Evolutionary conservation across 2,113 vertebrate genomes (phyloP), one percentile per base, ranked within the genome.

Genomic region (Colossoma macropomum): DNA sequence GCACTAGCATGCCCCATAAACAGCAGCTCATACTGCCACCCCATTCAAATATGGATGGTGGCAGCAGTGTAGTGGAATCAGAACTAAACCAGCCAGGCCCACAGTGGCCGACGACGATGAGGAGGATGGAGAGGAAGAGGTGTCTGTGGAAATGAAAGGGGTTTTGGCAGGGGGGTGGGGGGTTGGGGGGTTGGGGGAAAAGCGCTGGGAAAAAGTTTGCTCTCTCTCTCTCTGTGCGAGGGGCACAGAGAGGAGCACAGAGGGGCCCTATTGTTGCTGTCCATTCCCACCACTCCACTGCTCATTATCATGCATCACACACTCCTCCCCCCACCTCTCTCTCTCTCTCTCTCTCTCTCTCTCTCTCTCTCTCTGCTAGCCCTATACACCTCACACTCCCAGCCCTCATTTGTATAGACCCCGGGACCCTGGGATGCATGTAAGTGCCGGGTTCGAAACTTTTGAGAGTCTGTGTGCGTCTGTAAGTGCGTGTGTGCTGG

Each of bases 291-390:
- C 91, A 94, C 92, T 94, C 92, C 85, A 89, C 82, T 56, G 83
- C 91, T 94, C 92, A 96, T 96, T 96, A 95, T 91, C 93, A 96
- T 96, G 95, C 95, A 90, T 90, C 89, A 91, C 95, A 94, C 92
- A 92, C 91, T 92, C 92, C 93, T 92, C 92, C 92, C 92, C 92
- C 91, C 90, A 89, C 90, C 90, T 80, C 83, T 87, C 87, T 32
- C 70, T 73, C 93, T 91, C 90, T 89, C 89, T 92, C 93, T 90
- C 91, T 91, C 92, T 92, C 90, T 88, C 89, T 92, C 92, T 91
- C 91, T 91, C 59, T 62, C 93, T 92, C 90, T 90, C 89, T 92
- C 93, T 90, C 90, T 91, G 91, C 92, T 90, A 91, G 89, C 84
- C 91, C 93, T 92, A 93, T 93, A 95, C 92, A 94, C 88, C 87